These are phyloP conservation scores for Zophobas morio DNA, from an alignment of 1,140 invertebrate species.

Conservation along the genomic window DNA sequence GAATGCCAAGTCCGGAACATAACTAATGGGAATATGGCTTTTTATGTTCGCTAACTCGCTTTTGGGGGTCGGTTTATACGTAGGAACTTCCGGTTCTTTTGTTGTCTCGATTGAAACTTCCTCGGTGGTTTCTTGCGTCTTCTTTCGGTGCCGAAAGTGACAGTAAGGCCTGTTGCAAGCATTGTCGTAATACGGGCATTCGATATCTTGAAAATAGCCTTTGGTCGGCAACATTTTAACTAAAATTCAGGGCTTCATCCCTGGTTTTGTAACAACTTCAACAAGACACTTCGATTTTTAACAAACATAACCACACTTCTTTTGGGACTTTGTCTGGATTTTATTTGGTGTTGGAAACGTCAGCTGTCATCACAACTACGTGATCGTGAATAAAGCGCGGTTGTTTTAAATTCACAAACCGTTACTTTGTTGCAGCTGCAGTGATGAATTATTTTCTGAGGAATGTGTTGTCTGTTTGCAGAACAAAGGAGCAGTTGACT, in stretches of 20 bases:
- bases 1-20: slow-evolving; percentile 64
- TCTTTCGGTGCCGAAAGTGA: slow-evolving; percentile 87
- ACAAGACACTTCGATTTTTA: slow-evolving; percentile 24
- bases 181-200: slow-evolving; percentile 87
- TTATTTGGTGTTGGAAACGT: slow-evolving; percentile 18
- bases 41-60: slow-evolving; percentile 63
- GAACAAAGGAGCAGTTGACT: background rate
- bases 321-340: background rate
- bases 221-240: slow-evolving; percentile 85
- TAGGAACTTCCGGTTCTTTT: slow-evolving; percentile 61
- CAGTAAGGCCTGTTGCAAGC: slow-evolving; percentile 90
- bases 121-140: slow-evolving; percentile 66
- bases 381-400: slow-evolving; percentile 21
- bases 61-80: slow-evolving; percentile 69
- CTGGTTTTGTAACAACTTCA: slow-evolving; percentile 7
- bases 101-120: slow-evolving; percentile 47
- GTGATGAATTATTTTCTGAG: no score
- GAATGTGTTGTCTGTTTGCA: no score
- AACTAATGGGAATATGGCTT: slow-evolving; percentile 66
- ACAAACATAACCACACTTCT: slow-evolving; percentile 21
- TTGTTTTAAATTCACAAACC: background rate
- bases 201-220: slow-evolving; percentile 86
- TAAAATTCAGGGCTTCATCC: slow-evolving; percentile 8
- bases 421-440: no score
- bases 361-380: slow-evolving; percentile 18